A percentile compares a stretch with the other conserved stretches of the same genome.
These are phyloP conservation scores for Cacatua alba DNA, from an alignment of 2,113 vertebrate species.

Conservation along the genomic window DNA sequence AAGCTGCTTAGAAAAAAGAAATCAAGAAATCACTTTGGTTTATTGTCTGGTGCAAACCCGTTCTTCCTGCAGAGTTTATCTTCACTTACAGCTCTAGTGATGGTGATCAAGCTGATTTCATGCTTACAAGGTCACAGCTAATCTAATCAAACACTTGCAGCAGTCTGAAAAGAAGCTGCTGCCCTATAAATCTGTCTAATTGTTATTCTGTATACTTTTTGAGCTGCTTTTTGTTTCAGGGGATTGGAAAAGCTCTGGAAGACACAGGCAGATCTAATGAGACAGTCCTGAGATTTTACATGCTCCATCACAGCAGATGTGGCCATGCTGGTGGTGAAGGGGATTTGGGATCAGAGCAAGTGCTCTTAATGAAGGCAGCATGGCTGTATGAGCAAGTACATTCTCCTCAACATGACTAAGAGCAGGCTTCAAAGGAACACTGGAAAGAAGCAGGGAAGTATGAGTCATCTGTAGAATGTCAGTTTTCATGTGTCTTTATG, in stretches of 20 bases:
- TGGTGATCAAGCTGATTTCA: background rate
- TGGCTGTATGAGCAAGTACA: background rate
- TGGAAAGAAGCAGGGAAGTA: background rate
- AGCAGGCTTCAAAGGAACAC: slow-evolving; percentile 21
- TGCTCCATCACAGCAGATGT: accelerated
- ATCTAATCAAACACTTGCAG: background rate
- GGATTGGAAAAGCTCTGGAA: background rate
- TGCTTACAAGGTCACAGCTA: background rate
- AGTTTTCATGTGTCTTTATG: slow-evolving; percentile 1
- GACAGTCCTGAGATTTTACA: accelerated
- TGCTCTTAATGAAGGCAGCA: background rate
- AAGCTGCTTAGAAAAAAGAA: background rate
- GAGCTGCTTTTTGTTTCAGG: background rate
- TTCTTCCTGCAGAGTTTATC: background rate
- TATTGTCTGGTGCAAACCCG: background rate
- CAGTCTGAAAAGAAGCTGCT: background rate
- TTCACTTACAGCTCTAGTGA: background rate
- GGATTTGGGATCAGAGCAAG: background rate
- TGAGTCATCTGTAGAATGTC: slow-evolving; percentile 19
- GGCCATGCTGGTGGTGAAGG: background rate
- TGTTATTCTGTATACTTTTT: background rate
- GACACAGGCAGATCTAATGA: background rate
- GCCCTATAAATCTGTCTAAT: background rate
- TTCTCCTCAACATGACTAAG: background rate
- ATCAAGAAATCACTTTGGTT: background rate